A percentile compares a stretch with the other conserved stretches of the same genome.
Evolutionary conservation across 2,888 invertebrate genomes (phyloP).

Genomic region (Nomada fucata): DNA sequence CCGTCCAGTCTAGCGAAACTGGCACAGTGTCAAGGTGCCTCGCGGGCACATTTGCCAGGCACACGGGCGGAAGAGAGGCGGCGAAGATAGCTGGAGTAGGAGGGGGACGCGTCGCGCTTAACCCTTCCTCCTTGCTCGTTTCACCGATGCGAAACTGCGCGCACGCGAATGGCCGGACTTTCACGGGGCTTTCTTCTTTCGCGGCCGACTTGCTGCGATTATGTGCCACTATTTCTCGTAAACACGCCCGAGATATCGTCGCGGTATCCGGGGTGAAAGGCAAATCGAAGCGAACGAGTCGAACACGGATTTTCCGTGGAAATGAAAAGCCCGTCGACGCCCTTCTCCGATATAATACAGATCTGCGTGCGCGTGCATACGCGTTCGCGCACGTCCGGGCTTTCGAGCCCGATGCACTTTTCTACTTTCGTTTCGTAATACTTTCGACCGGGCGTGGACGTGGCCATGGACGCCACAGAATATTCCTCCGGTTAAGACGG

Average conservation of each 20-base stretch:
- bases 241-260: slow-evolving; percentile 52
- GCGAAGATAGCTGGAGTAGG: neutral
- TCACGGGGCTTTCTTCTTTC: slow-evolving; percentile 72
- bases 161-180: slow-evolving; percentile 54
- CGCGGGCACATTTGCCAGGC: slow-evolving; percentile 53
- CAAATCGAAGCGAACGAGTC: slow-evolving; percentile 64
- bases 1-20: slow-evolving; percentile 73
- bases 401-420: slow-evolving; percentile 40
- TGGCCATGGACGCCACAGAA: neutral
- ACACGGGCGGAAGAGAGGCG: slow-evolving; percentile 16
- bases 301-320: slow-evolving; percentile 60
- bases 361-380: too few species aligned
- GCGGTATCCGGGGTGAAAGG: slow-evolving; percentile 80
- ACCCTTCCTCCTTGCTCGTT: slow-evolving; percentile 56
- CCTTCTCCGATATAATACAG: slow-evolving; percentile 40
- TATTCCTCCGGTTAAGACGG: neutral
- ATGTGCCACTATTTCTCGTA: slow-evolving; percentile 51
- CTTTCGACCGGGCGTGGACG: neutral
- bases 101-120: slow-evolving; percentile 30
- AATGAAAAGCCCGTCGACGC: slow-evolving; percentile 57
- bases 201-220: slow-evolving; percentile 57
- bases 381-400: slow-evolving; percentile 12
- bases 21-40: slow-evolving; percentile 81
- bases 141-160: slow-evolving; percentile 23
- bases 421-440: slow-evolving; percentile 55